phyloP scores from a whole-genome alignment of 2,797 vertebrate genomes.

The Pseudochirops corinnae region DNA sequence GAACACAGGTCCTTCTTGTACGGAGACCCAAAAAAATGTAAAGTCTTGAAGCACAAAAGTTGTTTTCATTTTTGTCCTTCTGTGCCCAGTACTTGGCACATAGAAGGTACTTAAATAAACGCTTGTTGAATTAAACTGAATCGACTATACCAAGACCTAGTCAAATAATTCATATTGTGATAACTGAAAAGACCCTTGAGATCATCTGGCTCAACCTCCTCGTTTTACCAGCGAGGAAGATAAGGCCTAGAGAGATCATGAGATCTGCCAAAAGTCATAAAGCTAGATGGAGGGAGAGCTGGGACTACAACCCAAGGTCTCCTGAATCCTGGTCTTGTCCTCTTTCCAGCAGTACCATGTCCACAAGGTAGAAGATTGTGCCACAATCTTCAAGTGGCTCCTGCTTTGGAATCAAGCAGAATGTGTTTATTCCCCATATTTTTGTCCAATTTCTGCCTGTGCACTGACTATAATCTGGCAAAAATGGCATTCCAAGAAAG shows the following conservation, averaged over 20 bases:
- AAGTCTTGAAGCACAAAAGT: neutral
- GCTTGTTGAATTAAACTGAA: neutral
- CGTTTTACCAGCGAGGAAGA: neutral
- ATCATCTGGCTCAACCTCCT: neutral
- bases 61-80: neutral
- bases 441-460: neutral
- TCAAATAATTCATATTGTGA: neutral
- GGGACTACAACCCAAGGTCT: neutral
- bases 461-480: neutral
- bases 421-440: neutral
- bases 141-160: neutral
- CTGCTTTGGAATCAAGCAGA: neutral
- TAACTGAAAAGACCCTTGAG: neutral
- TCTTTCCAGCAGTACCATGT: neutral
- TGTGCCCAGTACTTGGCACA: neutral
- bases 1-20: neutral
- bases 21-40: neutral
- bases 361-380: neutral
- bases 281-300: neutral
- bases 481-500: neutral
- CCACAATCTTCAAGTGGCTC: neutral
- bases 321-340: neutral
- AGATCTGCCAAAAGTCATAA: neutral
- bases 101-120: neutral
- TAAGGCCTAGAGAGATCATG: neutral